Conservation (phyloP, 2,888 invertebrate species). For the Eulithis prunata region DNA sequence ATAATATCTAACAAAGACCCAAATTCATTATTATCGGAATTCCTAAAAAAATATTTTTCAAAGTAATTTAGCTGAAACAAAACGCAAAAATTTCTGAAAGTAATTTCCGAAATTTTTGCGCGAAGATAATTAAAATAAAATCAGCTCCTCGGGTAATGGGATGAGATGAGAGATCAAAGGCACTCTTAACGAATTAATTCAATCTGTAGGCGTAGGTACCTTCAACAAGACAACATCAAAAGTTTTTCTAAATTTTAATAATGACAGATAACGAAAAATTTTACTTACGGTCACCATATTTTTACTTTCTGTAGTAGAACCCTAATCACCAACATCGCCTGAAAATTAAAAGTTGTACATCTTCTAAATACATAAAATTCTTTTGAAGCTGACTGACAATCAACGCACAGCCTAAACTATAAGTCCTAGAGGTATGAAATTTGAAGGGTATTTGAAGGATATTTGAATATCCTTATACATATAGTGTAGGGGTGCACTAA, state of each 20-base stretch:
- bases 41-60: conserved; percentile 13
- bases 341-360: too few species aligned
- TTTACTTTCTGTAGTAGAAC: too few species aligned
- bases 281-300: too few species aligned
- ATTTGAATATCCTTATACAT: too few species aligned
- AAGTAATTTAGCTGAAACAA: conserved; percentile 24
- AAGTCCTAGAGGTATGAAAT: too few species aligned
- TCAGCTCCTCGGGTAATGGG: conserved; percentile 28
- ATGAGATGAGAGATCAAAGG: conserved; percentile 36
- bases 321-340: too few species aligned
- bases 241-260: background rate
- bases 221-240: conserved; percentile 1
- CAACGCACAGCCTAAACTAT: too few species aligned
- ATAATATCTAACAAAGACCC: background rate
- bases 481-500: too few species aligned
- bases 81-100: conserved; percentile 18
- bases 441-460: too few species aligned
- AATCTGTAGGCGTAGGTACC: conserved; percentile 26
- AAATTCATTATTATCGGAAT: conserved; percentile 8
- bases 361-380: too few species aligned
- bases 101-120: conserved; percentile 30
- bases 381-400: too few species aligned
- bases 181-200: conserved; percentile 37
- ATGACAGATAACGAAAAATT: too few species aligned
- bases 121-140: conserved; percentile 36